Conservation (phyloP, 2,888 invertebrate species). For the Coelinius sp. region DNA sequence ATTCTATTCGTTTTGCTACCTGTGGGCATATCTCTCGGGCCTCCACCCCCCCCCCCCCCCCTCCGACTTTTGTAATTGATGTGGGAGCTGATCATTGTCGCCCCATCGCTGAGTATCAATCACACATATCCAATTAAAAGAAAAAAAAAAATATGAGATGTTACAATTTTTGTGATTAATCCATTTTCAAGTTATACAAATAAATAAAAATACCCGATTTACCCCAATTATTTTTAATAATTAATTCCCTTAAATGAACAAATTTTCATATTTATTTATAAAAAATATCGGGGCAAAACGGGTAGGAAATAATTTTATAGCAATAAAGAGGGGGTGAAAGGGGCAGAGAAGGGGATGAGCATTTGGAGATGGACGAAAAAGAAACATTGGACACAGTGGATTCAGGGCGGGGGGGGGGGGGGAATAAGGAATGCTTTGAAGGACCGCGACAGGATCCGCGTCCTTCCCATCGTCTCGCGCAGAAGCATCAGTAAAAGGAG, state of each 20-base stretch:
- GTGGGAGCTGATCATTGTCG: constrained; percentile 50
- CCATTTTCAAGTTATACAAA: too few relatives aligned
- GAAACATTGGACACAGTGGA: constrained; percentile 19
- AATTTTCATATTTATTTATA: too few relatives aligned
- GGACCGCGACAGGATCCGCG: constrained; percentile 60
- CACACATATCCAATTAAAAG: constrained; percentile 7
- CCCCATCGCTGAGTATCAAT: constrained; percentile 30
- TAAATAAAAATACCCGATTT: too few relatives aligned
- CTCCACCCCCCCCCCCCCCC: constrained; percentile 1
- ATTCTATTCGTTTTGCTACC: constrained; percentile 18
- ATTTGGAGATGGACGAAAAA: constrained; percentile 35
- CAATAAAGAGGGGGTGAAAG: constrained; percentile 27
- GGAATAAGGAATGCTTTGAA: constrained; percentile 68
- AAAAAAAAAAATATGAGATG: background rate
- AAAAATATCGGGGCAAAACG: background rate
- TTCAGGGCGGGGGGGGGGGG: constrained; percentile 43
- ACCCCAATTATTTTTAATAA: too few relatives aligned
- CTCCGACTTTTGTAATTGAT: constrained; percentile 50
- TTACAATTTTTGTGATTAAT: background rate
- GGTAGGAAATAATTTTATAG: background rate
- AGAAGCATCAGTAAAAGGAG: constrained; percentile 44
- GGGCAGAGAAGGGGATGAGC: constrained; percentile 23
- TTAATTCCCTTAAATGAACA: too few relatives aligned
- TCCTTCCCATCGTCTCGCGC: background rate
- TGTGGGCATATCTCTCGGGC: constrained; percentile 8